These are phyloP conservation scores for Listronotus oregonensis DNA, from an alignment of 1,140 invertebrate species.

Conservation along the genomic window DNA sequence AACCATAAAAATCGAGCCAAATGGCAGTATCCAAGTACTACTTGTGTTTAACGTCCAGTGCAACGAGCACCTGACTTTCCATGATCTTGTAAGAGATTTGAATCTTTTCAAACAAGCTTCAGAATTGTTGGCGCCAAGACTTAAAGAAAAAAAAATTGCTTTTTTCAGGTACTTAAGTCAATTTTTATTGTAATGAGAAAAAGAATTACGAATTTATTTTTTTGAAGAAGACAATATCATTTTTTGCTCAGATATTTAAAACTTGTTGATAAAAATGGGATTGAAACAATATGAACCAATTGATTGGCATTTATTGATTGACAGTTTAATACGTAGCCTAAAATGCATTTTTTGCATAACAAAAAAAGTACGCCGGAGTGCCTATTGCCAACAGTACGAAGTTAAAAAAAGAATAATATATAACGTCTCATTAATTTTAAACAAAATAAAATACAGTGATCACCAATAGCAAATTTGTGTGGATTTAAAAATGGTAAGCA, in stretches of 20 bases:
- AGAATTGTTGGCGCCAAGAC: conserved; percentile 1
- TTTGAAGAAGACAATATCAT: background rate
- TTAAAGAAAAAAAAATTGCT: background rate
- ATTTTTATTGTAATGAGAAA: conserved; percentile 4
- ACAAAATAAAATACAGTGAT: conserved; percentile 1
- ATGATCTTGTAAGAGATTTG: conserved; percentile 3
- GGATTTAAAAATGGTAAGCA: too few species aligned
- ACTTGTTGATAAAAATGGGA: background rate
- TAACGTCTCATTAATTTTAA: background rate
- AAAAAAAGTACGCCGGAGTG: background rate
- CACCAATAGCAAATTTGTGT: background rate
- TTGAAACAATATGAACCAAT: background rate
- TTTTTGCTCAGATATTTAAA: conserved; percentile 1
- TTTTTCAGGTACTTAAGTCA: background rate
- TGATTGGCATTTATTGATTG: conserved; percentile 1
- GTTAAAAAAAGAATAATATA: background rate
- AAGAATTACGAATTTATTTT: background rate
- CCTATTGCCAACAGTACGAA: background rate
- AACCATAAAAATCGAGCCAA: background rate
- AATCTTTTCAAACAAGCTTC: background rate
- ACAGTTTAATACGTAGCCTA: background rate
- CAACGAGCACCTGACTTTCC: background rate
- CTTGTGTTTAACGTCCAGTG: too few species aligned
- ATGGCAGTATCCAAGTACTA: background rate
- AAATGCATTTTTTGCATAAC: conserved; percentile 5